Evolutionary conservation across 2,888 invertebrate species (phyloP), one percentile per base, ranked within the genome.

Genomic region (Seladonia tumulorum): DNA sequence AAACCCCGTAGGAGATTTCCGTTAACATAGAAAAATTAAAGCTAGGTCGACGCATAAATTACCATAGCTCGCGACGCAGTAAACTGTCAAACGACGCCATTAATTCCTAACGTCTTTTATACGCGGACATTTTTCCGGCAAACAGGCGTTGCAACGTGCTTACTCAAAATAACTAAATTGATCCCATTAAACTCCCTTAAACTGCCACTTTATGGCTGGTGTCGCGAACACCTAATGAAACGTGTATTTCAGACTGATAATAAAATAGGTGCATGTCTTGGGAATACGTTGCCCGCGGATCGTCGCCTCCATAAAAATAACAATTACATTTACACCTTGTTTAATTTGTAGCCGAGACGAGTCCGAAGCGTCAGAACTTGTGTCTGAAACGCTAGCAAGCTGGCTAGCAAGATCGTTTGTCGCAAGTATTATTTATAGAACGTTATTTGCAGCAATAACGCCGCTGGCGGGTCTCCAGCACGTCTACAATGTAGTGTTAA

Each of bases 381-480:
- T 70, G 75, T 60, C 71, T 78, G 80, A 87, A 84, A 82, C 71
- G 88, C 77, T 77, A 8, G 70, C 79, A 73, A 39, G 82, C 85
- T 76, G 68, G 83, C 87, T 79, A 81, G 76, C 75, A 76, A 77
- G 89, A 89, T 89, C 87, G 84, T 78, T 82, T 82, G 82, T 84
- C 89, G 85, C 83, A 82, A 72, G 72, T 76, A 84, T 87, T 89
- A 89, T 87, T 89, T 89, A 89, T 89, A 89, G 89, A 89, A 89
- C 81, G 89, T 87, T 87, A 89, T 89, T 89, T 87, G 83, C 85
- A 87, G 87, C 89, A 89, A 89, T 89, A 89, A 89, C 84, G 89
- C 63, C 60, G 35, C 87, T 89, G 89, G 89, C 89, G 57, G n/a
- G n/a, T 70, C 18, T 80, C 89, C 89, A 89, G 53, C 70, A 70